These are phyloP conservation scores for Lysiphlebus fabarum DNA, from an alignment of 1,140 invertebrate species.

Conservation along the genomic window DNA sequence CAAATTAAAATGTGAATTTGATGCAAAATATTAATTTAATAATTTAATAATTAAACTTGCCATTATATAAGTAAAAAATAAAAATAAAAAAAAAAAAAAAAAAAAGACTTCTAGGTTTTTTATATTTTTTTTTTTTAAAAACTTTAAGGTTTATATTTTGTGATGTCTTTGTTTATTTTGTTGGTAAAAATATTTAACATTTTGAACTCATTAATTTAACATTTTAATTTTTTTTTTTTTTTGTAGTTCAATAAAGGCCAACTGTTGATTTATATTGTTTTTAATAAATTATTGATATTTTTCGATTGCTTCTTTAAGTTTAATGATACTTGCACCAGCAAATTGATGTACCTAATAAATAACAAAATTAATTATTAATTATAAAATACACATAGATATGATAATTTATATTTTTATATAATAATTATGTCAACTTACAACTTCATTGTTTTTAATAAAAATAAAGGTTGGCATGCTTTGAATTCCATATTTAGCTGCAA, in stretches of 20 bases:
- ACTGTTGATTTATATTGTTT: slow-evolving; percentile 13
- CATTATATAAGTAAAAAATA: no score
- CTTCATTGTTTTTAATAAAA: slow-evolving; percentile 75
- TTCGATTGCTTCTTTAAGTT: slow-evolving; percentile 64
- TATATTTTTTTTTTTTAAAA: no score
- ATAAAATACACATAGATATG: background rate
- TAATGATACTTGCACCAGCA: slow-evolving; percentile 75
- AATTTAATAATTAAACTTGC: no score
- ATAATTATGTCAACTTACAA: slow-evolving; percentile 48
- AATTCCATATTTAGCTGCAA: slow-evolving; percentile 77
- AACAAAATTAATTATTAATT: slow-evolving; percentile 21
- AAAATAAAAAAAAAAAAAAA: no score
- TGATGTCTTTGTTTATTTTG: slow-evolving; percentile 21
- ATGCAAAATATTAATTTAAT: no score
- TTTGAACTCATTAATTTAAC: slow-evolving; percentile 22
- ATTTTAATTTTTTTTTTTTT: slow-evolving; percentile 19
- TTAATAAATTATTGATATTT: slow-evolving; percentile 56
- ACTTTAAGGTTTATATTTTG: slow-evolving; percentile 3
- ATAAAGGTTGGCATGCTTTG: slow-evolving; percentile 91
- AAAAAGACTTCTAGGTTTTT: no score
- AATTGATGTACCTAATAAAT: slow-evolving; percentile 62
- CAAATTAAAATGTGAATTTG: no score
- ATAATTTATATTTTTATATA: no score
- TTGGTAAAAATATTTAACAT: slow-evolving; percentile 18
- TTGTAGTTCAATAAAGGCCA: background rate